Percentiles rank a stretch among this genome's conserved stretches.
Conservation (phyloP, 2,113 vertebrate species). For the Scalopus aquaticus region DNA sequence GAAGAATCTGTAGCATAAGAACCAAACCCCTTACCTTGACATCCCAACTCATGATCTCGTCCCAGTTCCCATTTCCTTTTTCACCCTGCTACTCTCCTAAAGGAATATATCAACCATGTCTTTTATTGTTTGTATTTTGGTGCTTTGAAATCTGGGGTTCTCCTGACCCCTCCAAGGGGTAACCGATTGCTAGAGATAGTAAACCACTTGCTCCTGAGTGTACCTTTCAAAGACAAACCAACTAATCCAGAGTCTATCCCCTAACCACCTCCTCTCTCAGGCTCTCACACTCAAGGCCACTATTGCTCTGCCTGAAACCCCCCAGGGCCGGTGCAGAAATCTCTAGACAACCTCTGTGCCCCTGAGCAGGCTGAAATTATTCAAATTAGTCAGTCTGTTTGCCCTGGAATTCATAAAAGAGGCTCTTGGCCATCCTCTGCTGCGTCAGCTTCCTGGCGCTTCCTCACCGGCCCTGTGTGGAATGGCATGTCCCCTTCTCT, state of each 20-base stretch:
- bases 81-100: neutral
- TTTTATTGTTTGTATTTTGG: neutral
- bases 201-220: neutral
- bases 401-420: neutral
- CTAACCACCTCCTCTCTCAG: neutral
- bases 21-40: neutral
- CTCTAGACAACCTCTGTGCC: neutral
- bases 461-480: neutral
- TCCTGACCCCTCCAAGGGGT: neutral
- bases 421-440: neutral
- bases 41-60: neutral
- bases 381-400: neutral
- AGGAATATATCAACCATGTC: neutral
- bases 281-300: neutral
- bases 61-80: neutral
- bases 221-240: neutral
- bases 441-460: neutral
- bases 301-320: neutral
- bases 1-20: neutral
- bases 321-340: neutral
- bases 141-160: neutral
- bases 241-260: neutral
- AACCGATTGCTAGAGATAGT: neutral
- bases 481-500: neutral
- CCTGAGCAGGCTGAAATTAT: neutral